A percentile compares a stretch with the other conserved stretches of the same genome.
Conservation (phyloP, 2,113 vertebrate species). For the Istiophorus platypterus region DNA sequence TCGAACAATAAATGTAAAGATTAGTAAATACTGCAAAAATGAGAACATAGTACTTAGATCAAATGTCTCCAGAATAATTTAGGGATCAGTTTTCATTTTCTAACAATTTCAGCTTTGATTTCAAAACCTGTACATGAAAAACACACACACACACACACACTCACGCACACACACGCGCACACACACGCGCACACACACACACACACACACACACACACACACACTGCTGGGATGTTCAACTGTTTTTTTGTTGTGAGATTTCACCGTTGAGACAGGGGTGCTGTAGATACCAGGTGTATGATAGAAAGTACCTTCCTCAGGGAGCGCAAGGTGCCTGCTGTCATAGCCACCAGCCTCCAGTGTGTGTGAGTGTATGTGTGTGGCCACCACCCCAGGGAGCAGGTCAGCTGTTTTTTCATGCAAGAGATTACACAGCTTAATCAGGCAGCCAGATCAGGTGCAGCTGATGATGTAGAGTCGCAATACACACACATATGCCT, state of each 20-base stretch:
- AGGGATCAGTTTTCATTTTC: constrained; percentile 34
- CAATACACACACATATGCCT: constrained; percentile 64
- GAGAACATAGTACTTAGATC: not conserved
- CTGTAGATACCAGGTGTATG: constrained; percentile 75
- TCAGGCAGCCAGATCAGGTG: constrained; percentile 91
- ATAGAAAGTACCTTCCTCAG: constrained; percentile 46
- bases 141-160: constrained; percentile 11
- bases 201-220: constrained; percentile 8
- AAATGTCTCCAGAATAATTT: constrained; percentile 19
- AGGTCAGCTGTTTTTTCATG: constrained; percentile 91
- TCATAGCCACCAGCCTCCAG: constrained; percentile 74
- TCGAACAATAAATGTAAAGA: not conserved
- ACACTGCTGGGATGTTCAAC: constrained; percentile 28
- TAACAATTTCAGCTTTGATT: constrained; percentile 47
- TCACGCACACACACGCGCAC: constrained; percentile 24
- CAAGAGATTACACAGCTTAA: constrained; percentile 95
- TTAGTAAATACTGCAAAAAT: not conserved
- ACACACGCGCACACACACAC: not conserved
- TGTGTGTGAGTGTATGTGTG: constrained; percentile 57
- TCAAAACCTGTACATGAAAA: not conserved
- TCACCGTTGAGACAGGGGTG: constrained; percentile 64
- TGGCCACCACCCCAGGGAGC: constrained; percentile 80
- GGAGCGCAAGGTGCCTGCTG: constrained; percentile 71
- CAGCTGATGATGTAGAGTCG: constrained; percentile 92
- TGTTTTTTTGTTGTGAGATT: constrained; percentile 65